Conservation (phyloP, 1,140 invertebrate genomes). For the Littorina saxatilis region DNA sequence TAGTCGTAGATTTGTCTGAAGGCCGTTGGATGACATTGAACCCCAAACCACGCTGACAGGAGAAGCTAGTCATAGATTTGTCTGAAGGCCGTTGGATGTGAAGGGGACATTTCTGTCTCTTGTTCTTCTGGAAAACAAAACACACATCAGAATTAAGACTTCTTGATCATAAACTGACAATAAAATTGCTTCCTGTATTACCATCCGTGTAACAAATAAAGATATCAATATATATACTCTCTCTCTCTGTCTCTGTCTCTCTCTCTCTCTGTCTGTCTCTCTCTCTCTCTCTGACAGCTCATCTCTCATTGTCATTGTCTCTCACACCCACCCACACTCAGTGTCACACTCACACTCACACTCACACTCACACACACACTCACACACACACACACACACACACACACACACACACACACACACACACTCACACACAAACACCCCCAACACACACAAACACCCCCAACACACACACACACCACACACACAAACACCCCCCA, state of each 20-base stretch:
- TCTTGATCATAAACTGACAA: too few relatives aligned
- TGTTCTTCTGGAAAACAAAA: constrained; percentile 1
- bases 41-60: too few relatives aligned
- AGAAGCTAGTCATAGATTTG: constrained; percentile 40
- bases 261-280: neutral
- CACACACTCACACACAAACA: too few relatives aligned
- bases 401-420: too few relatives aligned
- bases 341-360: too few relatives aligned
- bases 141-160: neutral
- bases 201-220: neutral
- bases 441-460: neutral
- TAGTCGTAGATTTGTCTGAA: too few relatives aligned
- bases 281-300: neutral
- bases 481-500: neutral
- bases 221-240: neutral
- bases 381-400: neutral
- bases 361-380: neutral
- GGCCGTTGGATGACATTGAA: too few relatives aligned
- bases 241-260: neutral
- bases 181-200: too few relatives aligned
- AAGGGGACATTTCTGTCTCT: neutral
- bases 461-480: neutral
- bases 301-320: too few relatives aligned
- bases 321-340: too few relatives aligned
- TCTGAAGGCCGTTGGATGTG: neutral